Percentiles rank a stretch among this genome's conserved stretches.
Evolutionary conservation across 2,113 vertebrate genomes (phyloP).

Genomic region (Oncorhynchus mykiss): DNA sequence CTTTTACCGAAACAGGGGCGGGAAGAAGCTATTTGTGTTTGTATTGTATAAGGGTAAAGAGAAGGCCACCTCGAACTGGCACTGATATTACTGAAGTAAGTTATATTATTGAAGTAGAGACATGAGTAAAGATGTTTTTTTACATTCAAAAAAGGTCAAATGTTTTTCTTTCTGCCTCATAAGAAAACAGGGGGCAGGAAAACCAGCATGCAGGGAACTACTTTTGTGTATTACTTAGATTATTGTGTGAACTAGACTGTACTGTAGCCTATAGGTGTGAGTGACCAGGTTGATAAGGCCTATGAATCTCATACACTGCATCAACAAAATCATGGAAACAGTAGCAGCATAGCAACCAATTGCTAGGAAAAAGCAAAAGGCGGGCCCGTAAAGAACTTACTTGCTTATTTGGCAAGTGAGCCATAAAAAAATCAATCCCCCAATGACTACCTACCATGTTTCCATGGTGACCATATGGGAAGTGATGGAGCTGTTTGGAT

Average conservation of each 20-base stretch:
- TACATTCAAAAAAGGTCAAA: too few relatives aligned
- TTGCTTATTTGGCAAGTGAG: conserved; percentile 77
- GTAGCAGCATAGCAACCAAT: conserved; percentile 66
- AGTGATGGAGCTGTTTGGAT: neutral
- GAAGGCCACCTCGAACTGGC: too few relatives aligned
- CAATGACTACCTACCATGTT: conserved; percentile 70
- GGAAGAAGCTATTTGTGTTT: too few relatives aligned
- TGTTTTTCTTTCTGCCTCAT: neutral
- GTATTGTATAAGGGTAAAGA: too few relatives aligned
- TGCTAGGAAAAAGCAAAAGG: conserved; percentile 78
- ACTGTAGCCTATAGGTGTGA: too few relatives aligned
- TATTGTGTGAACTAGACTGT: too few relatives aligned
- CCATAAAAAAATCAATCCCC: conserved; percentile 74
- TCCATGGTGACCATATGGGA: conserved; percentile 69
- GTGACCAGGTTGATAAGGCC: too few relatives aligned
- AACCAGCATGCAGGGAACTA: too few relatives aligned
- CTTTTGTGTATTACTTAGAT: too few relatives aligned
- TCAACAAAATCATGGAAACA: conserved; percentile 47
- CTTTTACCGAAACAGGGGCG: too few relatives aligned
- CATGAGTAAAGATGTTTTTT: neutral
- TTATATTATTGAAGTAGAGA: neutral
- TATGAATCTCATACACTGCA: conserved; percentile 30
- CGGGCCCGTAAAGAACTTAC: conserved; percentile 69
- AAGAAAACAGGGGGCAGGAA: too few relatives aligned
- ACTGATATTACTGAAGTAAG: too few relatives aligned